Percentiles rank a stretch among this genome's conserved stretches.
These are phyloP conservation scores for Drosophila nebulosa DNA, from an alignment of 1,140 invertebrate species.

Conservation along the genomic window DNA sequence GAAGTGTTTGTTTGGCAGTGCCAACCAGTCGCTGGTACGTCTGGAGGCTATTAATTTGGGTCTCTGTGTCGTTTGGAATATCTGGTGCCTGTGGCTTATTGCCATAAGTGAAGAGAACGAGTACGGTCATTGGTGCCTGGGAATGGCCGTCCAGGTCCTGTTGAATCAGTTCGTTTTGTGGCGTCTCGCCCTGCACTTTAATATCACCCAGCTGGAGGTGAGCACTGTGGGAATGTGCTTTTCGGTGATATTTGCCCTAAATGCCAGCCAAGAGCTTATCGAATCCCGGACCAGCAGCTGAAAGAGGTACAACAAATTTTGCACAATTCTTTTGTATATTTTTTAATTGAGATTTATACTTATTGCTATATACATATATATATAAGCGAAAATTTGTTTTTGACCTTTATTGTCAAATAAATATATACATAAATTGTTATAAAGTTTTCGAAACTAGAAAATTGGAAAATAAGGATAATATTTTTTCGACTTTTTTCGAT, in stretches of 20 bases:
- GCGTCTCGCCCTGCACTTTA: slow-evolving; percentile 52
- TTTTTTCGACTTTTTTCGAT: not conserved
- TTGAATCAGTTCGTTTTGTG: slow-evolving; percentile 64
- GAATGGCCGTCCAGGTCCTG: slow-evolving; percentile 46
- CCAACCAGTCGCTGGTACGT: not conserved
- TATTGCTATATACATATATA: not conserved
- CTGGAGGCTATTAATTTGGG: slow-evolving; percentile 31
- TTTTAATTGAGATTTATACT: not conserved
- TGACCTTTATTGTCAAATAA: not conserved
- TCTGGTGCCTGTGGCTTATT: slow-evolving; percentile 48
- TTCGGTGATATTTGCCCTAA: slow-evolving; percentile 56
- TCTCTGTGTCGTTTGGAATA: slow-evolving; percentile 59
- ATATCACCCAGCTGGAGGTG: slow-evolving; percentile 51
- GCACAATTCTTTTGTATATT: not conserved
- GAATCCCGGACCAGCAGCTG: slow-evolving; percentile 30
- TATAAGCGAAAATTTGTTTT: not conserved
- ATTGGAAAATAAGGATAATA: not conserved
- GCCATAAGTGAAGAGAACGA: slow-evolving; percentile 46
- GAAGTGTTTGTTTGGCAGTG: slow-evolving; percentile 24
- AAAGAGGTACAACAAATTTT: not conserved
- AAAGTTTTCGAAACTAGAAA: not conserved
- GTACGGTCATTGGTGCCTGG: slow-evolving; percentile 38
- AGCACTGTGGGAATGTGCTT: slow-evolving; percentile 68
- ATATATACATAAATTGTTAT: not conserved
- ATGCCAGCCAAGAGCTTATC: slow-evolving; percentile 51